Conservation (phyloP, 2,797 vertebrate genomes). For the Sebastes kiyomatsui region DNA sequence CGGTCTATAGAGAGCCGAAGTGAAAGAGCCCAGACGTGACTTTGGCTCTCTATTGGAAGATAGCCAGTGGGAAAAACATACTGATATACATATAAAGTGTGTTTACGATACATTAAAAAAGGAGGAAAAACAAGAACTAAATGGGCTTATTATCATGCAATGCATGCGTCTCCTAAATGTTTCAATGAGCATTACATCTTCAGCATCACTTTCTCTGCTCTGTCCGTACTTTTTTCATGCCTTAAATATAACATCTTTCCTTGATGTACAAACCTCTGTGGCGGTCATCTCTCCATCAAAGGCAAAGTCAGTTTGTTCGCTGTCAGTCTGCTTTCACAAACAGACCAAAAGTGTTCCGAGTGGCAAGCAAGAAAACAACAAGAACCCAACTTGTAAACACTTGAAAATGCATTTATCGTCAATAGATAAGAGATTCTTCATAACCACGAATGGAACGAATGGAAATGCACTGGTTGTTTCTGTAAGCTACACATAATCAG, state of each 20-base stretch:
- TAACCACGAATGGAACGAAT: conserved; percentile 70
- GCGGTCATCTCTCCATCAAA: conserved; percentile 94
- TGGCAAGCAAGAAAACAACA: conserved; percentile 85
- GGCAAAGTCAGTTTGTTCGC: conserved; percentile 94
- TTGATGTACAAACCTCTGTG: conserved; percentile 91
- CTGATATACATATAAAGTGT: neutral
- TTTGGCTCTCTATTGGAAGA: neutral
- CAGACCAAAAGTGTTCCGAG: conserved; percentile 77
- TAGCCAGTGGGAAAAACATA: neutral
- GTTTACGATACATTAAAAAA: neutral
- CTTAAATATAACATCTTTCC: neutral
- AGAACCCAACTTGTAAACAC: conserved; percentile 83
- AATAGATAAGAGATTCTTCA: conserved; percentile 33
- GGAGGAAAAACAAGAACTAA: neutral
- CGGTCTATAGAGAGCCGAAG: neutral
- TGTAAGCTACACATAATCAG: conserved; percentile 44
- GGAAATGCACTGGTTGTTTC: conserved; percentile 72
- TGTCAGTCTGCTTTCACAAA: conserved; percentile 92
- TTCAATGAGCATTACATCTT: neutral
- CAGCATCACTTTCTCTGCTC: neutral
- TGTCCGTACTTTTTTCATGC: neutral
- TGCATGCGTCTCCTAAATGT: neutral
- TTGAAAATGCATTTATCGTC: neutral
- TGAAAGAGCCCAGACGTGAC: neutral
- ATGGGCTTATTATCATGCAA: neutral